Evolutionary conservation across 1,140 invertebrate genomes (phyloP), one percentile per base, ranked within the genome.

Genomic region (Drosophila arawakana): DNA sequence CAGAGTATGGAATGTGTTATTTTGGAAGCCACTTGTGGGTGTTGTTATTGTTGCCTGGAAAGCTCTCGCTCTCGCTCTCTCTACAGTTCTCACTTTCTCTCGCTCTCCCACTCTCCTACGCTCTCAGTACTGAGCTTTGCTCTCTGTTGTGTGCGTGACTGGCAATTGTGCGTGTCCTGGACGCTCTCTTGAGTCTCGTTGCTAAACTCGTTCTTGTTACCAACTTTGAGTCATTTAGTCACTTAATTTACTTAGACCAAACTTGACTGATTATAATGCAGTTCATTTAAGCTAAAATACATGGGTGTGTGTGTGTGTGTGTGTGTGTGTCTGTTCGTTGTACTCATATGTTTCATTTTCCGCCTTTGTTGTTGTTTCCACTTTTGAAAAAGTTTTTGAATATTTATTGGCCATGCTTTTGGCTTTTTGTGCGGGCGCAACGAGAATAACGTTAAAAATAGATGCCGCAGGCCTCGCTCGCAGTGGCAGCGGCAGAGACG

Each of bases 1-100:
- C 50, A 54, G 13, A 37, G 34, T 58, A 54, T 63, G 59, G 50
- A 89, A 89, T 88, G 84, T 88, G 84, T 88, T 88, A 88, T 88
- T 88, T 88, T 88, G 84, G 84, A 88, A 88, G 74, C 59, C 59
- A 35, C 10, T 73, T 68, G 34, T 35, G 9, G 25, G 34, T 35
- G 9, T 15, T 63, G 8, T 11, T 60, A 39, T 71, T 62, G 68
- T 55, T 55, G 60, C 75, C 78, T 85, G 81, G 81, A 88, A 86
- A 41, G 21, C 52, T 47, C 30, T 39, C 61, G 66, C 71, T 76
- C 68, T 60, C 54, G 15, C 15, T 7, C 35, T 9, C 62, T 44
- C 52, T 61, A 52, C 21, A 50, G 13, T 13, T 8, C 61, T 21
- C 65, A 7, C 69, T 15, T 46, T 66, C 66, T 67, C 68, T 44